Base-by-base conservation (phyloP, 2,888 invertebrate species). In the Thecocarcelia acutangulata region DNA sequence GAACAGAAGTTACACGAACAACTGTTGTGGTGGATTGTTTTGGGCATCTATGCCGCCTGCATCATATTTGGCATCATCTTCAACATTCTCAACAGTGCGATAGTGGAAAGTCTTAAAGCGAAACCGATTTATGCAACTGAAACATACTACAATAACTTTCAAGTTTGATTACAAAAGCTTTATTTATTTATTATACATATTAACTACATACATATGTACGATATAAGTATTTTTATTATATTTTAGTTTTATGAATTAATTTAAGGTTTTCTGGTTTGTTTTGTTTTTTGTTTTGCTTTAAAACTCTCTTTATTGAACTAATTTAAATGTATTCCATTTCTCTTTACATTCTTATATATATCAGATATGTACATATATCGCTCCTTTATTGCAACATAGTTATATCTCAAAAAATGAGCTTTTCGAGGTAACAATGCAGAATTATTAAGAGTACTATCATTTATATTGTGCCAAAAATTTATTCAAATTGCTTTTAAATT, bases 1-100 rank as follows among this genome's bases (percentile, higher is more conserved):
- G 97, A 98, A 91, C 97, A 97, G 91, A 95, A 97, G 85, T 93
- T 98, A 15, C 97, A 97, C 93, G 97, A 97, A 91, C 96, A 98
- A 88, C 93, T 98, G 84, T 93, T 98, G 86, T 98, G 98, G 97
- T 98, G 98, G 98, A 94, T 97, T 83, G 97, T 98, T 12, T 92
- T 98, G 6, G 97, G 97, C 12, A 96, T 97, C 4, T 98, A 98
- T 92, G 95, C 96, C 0, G 97, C 97, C 0, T 97, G 97, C 91
- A 97, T 96, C 37, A 94, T 97, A 64, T 98, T 98, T 92, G 98
- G 98, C 69, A 93, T 98, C 69, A 94, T 97, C 83, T 98, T 97
- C 93, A 98, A 98, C 92, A 92, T 98, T 81, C 95, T 96, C 93
- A 96, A 96, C 88, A 95, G 94, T 42, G 87, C 87, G 37, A 87